These are phyloP conservation scores for Epicauta chinensis DNA, from an alignment of 1,140 invertebrate species.

Conservation along the genomic window DNA sequence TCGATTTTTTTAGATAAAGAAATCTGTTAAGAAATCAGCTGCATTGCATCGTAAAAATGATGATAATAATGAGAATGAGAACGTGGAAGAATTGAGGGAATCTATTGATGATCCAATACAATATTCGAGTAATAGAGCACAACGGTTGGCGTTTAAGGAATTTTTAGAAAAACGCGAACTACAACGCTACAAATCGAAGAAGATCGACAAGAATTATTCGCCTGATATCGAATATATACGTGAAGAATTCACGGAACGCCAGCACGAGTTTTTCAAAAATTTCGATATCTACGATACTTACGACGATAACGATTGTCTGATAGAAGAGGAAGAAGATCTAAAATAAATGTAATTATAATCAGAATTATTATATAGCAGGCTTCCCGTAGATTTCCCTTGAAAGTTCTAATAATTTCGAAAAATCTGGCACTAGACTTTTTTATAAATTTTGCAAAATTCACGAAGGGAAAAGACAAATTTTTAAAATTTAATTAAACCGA, in stretches of 20 bases:
- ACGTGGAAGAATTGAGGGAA: background rate
- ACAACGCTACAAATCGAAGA: slow-evolving; percentile 19
- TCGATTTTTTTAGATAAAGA: slow-evolving; percentile 20
- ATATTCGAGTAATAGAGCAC: slow-evolving; percentile 18
- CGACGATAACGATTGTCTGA: slow-evolving; percentile 25
- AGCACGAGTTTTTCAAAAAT: slow-evolving; percentile 2
- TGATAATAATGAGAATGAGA: background rate
- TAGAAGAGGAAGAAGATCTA: slow-evolving; percentile 20
- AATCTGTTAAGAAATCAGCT: slow-evolving; percentile 21
- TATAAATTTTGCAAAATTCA: too few species aligned
- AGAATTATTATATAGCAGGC: too few species aligned
- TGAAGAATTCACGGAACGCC: slow-evolving; percentile 17
- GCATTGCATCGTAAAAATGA: slow-evolving; percentile 12
- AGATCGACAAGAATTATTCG: slow-evolving; percentile 26
- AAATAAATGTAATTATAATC: slow-evolving; percentile 11
- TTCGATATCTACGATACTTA: slow-evolving; percentile 4
- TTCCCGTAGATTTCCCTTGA: too few species aligned
- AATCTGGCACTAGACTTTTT: too few species aligned
- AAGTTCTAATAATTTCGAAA: too few species aligned
- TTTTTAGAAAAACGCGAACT: slow-evolving; percentile 31
- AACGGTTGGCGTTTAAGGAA: slow-evolving; percentile 28
- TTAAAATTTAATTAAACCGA: too few species aligned
- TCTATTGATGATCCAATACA: slow-evolving; percentile 20
- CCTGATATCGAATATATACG: slow-evolving; percentile 28
- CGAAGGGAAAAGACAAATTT: too few species aligned